Percentiles rank a stretch among this genome's conserved stretches.
Evolutionary conservation across 2,797 vertebrate species (phyloP).

Genomic region (Nothura maculosa): DNA sequence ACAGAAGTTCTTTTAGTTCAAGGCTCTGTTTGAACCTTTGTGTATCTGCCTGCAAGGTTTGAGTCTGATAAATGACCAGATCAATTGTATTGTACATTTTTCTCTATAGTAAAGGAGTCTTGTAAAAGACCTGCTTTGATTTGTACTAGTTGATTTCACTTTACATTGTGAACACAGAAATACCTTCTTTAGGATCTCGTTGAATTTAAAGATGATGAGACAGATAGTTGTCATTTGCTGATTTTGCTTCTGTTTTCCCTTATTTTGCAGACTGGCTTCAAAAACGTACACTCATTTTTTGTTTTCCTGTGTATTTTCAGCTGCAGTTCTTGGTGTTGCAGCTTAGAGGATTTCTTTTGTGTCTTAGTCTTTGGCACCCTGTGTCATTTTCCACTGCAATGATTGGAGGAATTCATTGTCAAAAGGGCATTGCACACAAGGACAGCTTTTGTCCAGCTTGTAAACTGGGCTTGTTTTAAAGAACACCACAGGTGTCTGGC

Average conservation of each 20-base stretch:
- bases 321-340: not conserved
- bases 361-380: not conserved
- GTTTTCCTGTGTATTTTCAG: not conserved
- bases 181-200: not conserved
- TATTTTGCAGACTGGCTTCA: not conserved
- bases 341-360: not conserved
- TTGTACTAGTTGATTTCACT: not conserved
- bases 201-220: not conserved
- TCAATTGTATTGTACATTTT: constrained; percentile 14
- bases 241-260: not conserved
- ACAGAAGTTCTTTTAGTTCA: constrained; percentile 32
- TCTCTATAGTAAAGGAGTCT: not conserved
- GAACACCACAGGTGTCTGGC: not conserved
- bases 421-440: not conserved
- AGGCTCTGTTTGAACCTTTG: constrained; percentile 16
- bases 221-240: not conserved
- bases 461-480: not conserved
- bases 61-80: constrained; percentile 10
- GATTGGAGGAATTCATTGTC: not conserved
- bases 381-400: not conserved
- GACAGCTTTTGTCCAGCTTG: not conserved
- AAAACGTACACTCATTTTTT: not conserved
- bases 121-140: not conserved
- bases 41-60: not conserved
- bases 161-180: not conserved